Evolutionary conservation across 2,797 vertebrate genomes (phyloP), one percentile per base, ranked within the genome.

Genomic region (Pempheris klunzingeri): DNA sequence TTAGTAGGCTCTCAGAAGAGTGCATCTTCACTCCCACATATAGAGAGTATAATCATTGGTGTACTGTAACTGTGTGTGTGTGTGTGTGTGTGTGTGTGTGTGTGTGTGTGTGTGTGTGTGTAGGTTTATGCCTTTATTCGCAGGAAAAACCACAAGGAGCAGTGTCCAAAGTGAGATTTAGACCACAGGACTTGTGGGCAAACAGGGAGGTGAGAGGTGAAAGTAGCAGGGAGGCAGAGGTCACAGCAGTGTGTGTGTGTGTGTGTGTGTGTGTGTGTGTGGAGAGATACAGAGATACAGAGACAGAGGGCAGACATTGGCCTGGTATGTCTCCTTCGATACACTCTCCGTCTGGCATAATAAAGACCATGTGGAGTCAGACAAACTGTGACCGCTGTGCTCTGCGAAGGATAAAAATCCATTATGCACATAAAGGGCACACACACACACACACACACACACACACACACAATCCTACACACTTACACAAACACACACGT

Each of bases 391-490:
- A 80, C 71, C 72, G 70, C 83, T 80, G 87, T 81, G 84, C 88
- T 84, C 83, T 83, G 69, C 34, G 65, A 86, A 89, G 89, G 81
- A 87, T 74, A 86, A 85, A 83, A 89, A 84, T 89, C 77, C 78
- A 88, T 90, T 91, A 88, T 79, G 68, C 80, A 78, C 82, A 72
- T 52, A 74, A 57, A 71, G 20, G 63, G 49, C 43, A 64, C 18
- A 67, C 44, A 50, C 34, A 30, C 24, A 57, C 41, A 64, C 26
- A 54, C 46, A 52, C 12, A 63, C 8, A 22, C 34, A 39, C 24
- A 55, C 10, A 71, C 54, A 52, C 8, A 67, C 77, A 75, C 36
- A 67, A 26, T 26, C 39, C 6, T 18, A 55, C 70, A 52, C 39
- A 62, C 44, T 24, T 38, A 68, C 44, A 74, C 28, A 63, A 41